These are phyloP conservation scores for Falco punctatus DNA, from an alignment of 2,113 vertebrate species.

Conservation along the genomic window DNA sequence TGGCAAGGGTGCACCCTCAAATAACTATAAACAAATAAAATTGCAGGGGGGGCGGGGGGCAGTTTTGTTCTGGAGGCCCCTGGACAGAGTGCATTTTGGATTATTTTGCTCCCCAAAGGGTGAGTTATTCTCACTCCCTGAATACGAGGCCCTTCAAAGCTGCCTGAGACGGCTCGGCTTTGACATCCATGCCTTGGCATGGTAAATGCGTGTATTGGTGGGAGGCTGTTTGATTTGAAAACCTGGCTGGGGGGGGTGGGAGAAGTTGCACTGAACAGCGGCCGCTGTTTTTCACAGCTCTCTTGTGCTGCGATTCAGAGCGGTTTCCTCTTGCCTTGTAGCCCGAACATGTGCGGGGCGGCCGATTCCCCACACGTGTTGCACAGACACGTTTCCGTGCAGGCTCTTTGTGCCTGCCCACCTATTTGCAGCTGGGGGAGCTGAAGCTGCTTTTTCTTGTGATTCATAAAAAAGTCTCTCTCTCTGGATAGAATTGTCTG, in stretches of 20 bases:
- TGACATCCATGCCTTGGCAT: neutral
- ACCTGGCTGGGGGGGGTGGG: neutral
- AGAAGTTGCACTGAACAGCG: neutral
- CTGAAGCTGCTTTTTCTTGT: neutral
- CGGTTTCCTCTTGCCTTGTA: neutral
- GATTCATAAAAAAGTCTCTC: neutral
- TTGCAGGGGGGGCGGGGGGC: neutral
- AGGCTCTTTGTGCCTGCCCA: neutral
- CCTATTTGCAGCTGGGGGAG: conserved; percentile 29
- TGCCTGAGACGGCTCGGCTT: neutral
- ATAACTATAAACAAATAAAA: neutral
- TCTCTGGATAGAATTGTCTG: conserved; percentile 44
- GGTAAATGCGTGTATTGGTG: neutral
- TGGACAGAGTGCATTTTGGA: neutral
- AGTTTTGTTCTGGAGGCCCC: neutral
- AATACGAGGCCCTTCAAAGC: neutral
- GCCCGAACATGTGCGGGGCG: neutral
- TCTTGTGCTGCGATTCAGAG: neutral
- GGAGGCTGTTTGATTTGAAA: neutral
- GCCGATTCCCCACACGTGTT: conserved; percentile 1
- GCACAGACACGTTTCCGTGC: neutral
- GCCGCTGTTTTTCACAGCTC: neutral
- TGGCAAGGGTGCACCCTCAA: neutral
- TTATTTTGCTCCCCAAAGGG: neutral
- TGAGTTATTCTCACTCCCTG: neutral